phyloP scores from a whole-genome alignment of 1,140 invertebrate genomes.

The Tachypleus tridentatus region DNA sequence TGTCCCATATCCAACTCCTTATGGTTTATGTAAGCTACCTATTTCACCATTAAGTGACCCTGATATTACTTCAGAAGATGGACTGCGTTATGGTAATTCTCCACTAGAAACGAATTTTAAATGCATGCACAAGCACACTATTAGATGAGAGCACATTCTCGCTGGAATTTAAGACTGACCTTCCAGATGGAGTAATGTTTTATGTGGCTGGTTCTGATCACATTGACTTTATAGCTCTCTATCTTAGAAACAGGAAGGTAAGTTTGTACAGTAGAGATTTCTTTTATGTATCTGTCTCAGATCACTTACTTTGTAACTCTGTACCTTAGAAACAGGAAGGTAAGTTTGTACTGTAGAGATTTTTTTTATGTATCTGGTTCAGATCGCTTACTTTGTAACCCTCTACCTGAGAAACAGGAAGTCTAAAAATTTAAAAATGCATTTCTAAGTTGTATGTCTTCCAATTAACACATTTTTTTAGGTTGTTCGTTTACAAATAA shows the following conservation, averaged over 20 bases:
- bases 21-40: conserved; percentile 17
- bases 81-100: conserved; percentile 18
- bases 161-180: conserved; percentile 65
- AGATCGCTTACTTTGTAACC: too few relatives aligned
- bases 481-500: background rate
- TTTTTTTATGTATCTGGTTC: conserved; percentile 64
- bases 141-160: conserved; percentile 53
- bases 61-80: conserved; percentile 9
- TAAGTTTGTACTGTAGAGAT: conserved; percentile 53
- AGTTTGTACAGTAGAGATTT: conserved; percentile 54
- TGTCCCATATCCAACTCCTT: conserved; percentile 13
- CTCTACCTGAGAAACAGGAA: too few relatives aligned
- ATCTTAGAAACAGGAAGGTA: conserved; percentile 64
- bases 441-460: conserved; percentile 9
- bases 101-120: conserved; percentile 51
- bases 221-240: conserved; percentile 65
- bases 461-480: background rate
- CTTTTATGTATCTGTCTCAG: conserved; percentile 60
- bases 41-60: conserved; percentile 12
- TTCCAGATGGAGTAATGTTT: conserved; percentile 68
- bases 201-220: conserved; percentile 56
- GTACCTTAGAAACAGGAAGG: conserved; percentile 62
- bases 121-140: conserved; percentile 42
- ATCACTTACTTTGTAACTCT: conserved; percentile 64
- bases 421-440: conserved; percentile 9